Base-by-base conservation (phyloP, 1,140 invertebrate genomes). In the Antheraea pernyi region DNA sequence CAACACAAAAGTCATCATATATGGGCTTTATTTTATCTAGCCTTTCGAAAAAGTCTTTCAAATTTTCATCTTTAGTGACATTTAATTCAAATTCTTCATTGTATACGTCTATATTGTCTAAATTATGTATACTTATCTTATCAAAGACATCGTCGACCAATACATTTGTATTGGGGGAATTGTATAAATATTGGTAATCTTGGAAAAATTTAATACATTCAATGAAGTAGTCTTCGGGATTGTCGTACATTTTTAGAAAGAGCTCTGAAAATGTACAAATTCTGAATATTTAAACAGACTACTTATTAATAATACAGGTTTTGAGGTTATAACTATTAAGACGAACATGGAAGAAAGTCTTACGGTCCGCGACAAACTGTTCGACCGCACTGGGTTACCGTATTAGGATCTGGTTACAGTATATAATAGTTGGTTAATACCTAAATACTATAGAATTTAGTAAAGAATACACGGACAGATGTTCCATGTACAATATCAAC, bases 81-180 rank as follows among this genome's bases (percentile, higher is more conserved):
- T 63, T 75, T 68, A 88, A 19, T 46, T 86, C 69, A 65, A 85
- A 86, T 48, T 74, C 30, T 19, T 78, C 61, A 8, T 76, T 59
- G 67, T 77, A 82, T 18, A 85, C 67, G 19, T 86, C 69, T 0
- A 80, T 9, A 36, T 77, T 36, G 42, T 80, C 60, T 58, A 82
- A 59, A 59, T 78, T 67, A 7, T 71, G 48, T 19, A 85, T 42
- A 11, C 75, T 36, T 7, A 96, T 94, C 68, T 88, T 72, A 18
- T 94, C 86, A 67, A 95, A 85, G 13, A 93, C 80, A 19, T 93
- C 86, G 30, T 94, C 82, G 4, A 93, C 81, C 59, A 97, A 88
- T 69, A 96, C 93, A 74, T 95, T 88, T 0, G 95, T 96, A 67
- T 97, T 95, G 0, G 95, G 92, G 37, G 36, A 59, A 37, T 18